These are phyloP conservation scores for Noctilio leporinus DNA, from an alignment of 2,113 vertebrate species.

Conservation along the genomic window DNA sequence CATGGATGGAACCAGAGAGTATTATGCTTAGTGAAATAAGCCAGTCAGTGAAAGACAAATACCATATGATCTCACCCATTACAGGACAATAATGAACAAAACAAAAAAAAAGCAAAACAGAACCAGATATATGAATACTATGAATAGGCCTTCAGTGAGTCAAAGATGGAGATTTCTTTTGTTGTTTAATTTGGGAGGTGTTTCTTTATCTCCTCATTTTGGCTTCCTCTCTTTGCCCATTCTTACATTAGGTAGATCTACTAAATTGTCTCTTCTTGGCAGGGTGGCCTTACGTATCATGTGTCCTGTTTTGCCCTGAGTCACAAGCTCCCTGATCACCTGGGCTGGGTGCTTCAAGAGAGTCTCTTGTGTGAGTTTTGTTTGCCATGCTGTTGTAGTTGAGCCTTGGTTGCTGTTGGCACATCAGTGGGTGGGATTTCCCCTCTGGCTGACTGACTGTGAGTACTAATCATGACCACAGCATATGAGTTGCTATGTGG, in stretches of 20 bases:
- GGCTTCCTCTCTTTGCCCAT: background rate
- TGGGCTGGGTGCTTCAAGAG: background rate
- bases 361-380: background rate
- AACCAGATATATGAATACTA: too few species aligned
- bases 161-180: background rate
- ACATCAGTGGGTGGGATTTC: background rate
- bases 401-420: background rate
- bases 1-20: too few species aligned
- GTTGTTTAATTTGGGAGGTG: background rate
- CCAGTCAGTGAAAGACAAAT: too few species aligned
- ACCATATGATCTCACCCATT: too few species aligned
- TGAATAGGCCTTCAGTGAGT: too few species aligned
- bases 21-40: too few species aligned
- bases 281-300: background rate
- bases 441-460: background rate
- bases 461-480: background rate
- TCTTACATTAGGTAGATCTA: background rate
- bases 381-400: background rate
- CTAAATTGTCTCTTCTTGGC: background rate
- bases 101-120: too few species aligned
- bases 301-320: background rate
- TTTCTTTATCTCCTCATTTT: background rate
- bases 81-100: too few species aligned
- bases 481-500: background rate
- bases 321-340: background rate